These are phyloP conservation scores for Cetonia aurata DNA, from an alignment of 2,888 invertebrate genomes.

Conservation along the genomic window DNA sequence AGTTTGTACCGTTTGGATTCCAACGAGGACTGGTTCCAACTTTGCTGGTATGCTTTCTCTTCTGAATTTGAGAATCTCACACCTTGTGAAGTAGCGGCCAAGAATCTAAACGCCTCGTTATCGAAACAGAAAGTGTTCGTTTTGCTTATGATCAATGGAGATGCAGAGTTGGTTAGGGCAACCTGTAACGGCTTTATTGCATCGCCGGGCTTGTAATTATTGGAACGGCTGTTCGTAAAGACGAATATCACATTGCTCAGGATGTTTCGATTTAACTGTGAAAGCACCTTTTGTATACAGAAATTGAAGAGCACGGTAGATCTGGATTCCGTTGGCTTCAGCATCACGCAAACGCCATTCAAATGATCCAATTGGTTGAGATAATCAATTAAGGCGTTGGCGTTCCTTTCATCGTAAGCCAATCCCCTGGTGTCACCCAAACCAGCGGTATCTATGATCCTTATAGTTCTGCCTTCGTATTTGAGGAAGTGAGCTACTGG, in stretches of 20 bases:
- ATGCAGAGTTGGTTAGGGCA: constrained; percentile 22
- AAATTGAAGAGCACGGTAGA: constrained; percentile 47
- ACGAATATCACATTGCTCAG: constrained; percentile 46
- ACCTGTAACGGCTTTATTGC: constrained; percentile 50
- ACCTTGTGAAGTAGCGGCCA: constrained; percentile 26
- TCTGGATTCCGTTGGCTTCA: constrained; percentile 47
- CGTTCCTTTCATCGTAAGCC: constrained; percentile 55
- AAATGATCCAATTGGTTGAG: constrained; percentile 43
- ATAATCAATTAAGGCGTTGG: constrained; percentile 54
- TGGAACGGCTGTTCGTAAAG: constrained; percentile 47
- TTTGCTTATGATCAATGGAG: background rate
- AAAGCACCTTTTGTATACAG: constrained; percentile 48
- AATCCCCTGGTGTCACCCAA: constrained; percentile 56
- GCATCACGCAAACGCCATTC: constrained; percentile 47
- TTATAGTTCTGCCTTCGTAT: background rate
- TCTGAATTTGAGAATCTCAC: constrained; percentile 19
- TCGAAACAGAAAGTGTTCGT: constrained; percentile 47
- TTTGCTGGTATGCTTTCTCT: constrained; percentile 26
- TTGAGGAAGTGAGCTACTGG: constrained; percentile 2
- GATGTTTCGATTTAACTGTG: constrained; percentile 45
- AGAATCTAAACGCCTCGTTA: constrained; percentile 46
- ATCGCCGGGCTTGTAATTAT: constrained; percentile 46
- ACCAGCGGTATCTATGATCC: constrained; percentile 48
- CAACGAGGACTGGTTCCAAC: constrained; percentile 41
- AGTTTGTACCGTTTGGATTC: constrained; percentile 26